Evolutionary conservation across 2,888 invertebrate genomes (phyloP).

Genomic region (Nomada lathburiana): DNA sequence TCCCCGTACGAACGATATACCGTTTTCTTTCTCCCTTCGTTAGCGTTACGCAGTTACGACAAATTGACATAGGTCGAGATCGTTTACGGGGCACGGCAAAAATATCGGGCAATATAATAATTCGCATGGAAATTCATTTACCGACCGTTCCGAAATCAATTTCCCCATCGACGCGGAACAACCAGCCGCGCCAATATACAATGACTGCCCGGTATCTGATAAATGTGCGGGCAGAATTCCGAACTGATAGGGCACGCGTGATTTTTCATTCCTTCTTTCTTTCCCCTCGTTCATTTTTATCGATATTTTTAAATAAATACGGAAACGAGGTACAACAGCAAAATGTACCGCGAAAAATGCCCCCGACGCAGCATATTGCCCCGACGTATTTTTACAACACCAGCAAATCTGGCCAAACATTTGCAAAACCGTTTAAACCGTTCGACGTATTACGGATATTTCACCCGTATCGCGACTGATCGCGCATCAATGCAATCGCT

Average conservation of each 20-base stretch:
- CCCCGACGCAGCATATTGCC: no score
- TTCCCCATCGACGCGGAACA: constrained; percentile 35
- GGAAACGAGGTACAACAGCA: no score
- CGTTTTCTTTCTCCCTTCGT: no score
- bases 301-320: background rate
- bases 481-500: no score
- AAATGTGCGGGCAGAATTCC: constrained; percentile 11
- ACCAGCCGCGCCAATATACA: constrained; percentile 26
- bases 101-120: constrained; percentile 35
- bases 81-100: constrained; percentile 13
- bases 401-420: no score
- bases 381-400: no score
- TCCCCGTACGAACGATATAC: no score
- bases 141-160: constrained; percentile 34
- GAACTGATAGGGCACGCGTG: constrained; percentile 18
- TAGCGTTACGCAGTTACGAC: background rate
- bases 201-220: constrained; percentile 36
- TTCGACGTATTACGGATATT: no score
- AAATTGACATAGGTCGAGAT: constrained; percentile 11
- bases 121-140: constrained; percentile 45
- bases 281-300: background rate
- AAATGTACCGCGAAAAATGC: background rate
- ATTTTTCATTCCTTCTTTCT: background rate
- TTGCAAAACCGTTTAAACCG: no score
- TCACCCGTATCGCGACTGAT: no score